Evolutionary conservation across 1,140 invertebrate species (phyloP), one percentile per base, ranked within the genome.

Genomic region (Anthonomus grandis): DNA sequence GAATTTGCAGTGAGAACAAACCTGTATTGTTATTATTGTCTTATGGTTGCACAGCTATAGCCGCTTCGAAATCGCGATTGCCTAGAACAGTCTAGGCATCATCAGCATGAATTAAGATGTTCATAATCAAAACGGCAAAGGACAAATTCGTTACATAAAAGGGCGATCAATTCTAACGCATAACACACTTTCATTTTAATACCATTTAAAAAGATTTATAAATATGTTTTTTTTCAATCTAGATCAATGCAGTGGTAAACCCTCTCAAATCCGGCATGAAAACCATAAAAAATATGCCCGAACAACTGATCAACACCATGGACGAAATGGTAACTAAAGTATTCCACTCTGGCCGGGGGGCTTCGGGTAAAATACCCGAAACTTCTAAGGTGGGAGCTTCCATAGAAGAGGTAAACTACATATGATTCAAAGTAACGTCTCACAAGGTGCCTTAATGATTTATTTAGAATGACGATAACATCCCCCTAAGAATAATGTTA

Each of bases 401-500:
- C 48, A 73, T 85, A 27, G 83, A 85, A 67, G 82, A 85, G 76
- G 83, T 83, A 71, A 52, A 42, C 6, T 13, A 18, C 6, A 18
- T 10, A 21, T 18, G 5, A 1, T 39, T 51, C 2, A 39, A 38
- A 13, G 22, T 6, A 25, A 21, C 2, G 23, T 2, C 3, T 31
- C 10, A 37, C 10, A 24, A 46, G 24, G 1, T 12, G 19, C 13
- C 10, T 8, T 51, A 0, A 17, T 45, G 42, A 36, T 58, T 42
- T 34, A 74, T 76, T 61, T 53, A 85, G 83, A 83, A 77, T 62
- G 83, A 86, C 65, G 89, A 93, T 65, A 93, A 91, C 74, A 91
- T 95, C 75, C 92, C 92, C 12, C 72, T 95, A 45, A 79, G 90
- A 62, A 91, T 95, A 61, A 83, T 95, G 74, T 72, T 95, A 25